Base-by-base conservation (phyloP, 2,113 vertebrate genomes). In the Pseudorasbora parva region DNA sequence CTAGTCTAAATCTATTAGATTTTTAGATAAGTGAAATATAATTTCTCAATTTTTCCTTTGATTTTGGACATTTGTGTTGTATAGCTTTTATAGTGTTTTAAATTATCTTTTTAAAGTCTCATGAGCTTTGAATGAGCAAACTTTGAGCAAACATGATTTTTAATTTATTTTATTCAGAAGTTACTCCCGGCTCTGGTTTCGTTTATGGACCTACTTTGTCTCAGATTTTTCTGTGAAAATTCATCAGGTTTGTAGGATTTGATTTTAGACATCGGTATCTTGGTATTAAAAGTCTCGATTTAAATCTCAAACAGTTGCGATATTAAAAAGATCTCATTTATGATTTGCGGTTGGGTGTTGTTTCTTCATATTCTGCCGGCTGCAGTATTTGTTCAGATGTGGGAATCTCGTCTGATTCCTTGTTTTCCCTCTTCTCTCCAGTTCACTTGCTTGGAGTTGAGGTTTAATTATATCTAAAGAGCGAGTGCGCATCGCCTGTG, bases 391-490 rank as follows among this genome's bases (percentile, higher is more conserved):
- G 51, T 8, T 54, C 51, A 54, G 51, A 21, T 17, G 51, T 82
- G 76, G 43, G 83, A 62, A 66, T 78, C 79, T 89, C 17, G 80
- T 88, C 81, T 60, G 68, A 84, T 76, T 86, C 72, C 66, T 82
- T 87, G 86, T 89, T 88, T 84, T 75, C 19, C 7, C 11, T 84
- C 74, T 82, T 73, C 85, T 92, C 88, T 90, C 88, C 88, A 76
- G 68, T 41, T 93, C 90, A 92, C 88, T 89, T 89, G 84, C 78
- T 88, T 90, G 90, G 90, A 88, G 91, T 89, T 92, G 89, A 93
- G 91, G 90, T 90, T 92, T 94, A 93, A 94, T 94, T 94, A 93
- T 92, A 91, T 92, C 88, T 87, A 86, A 92, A 84, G 86, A 90
- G 88, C 85, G 88, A 88, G 90, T 84, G 86, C 85, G 87, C 88